Evolutionary conservation across 2,113 vertebrate species (phyloP).

Genomic region (Numida meleagris): DNA sequence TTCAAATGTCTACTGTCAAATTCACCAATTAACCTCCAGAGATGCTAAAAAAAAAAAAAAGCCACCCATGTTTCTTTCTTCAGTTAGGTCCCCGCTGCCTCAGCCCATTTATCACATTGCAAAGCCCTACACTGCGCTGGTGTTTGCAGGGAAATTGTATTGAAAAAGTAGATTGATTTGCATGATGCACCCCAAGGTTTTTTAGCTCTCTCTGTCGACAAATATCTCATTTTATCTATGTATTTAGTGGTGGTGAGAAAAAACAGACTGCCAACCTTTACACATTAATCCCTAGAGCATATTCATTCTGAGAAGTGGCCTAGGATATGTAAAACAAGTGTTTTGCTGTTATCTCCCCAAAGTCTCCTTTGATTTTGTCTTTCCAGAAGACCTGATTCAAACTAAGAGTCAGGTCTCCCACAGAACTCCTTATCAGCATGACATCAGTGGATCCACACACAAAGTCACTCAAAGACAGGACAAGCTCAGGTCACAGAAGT

Average conservation of each 20-base stretch:
- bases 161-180: constrained; percentile 43
- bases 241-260: neutral
- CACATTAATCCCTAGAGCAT: neutral
- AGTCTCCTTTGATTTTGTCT: rapidly evolving
- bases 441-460: neutral
- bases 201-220: constrained; percentile 7
- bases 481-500: neutral
- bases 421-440: neutral
- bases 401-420: neutral
- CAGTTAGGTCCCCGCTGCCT: constrained; percentile 45
- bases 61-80: constrained; percentile 48
- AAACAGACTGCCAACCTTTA: neutral
- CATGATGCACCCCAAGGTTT: constrained; percentile 28
- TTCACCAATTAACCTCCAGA: constrained; percentile 62
- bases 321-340: neutral
- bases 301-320: neutral
- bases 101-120: constrained; percentile 60
- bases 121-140: neutral
- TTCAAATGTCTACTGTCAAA: constrained; percentile 38
- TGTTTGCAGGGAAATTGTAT: constrained; percentile 25
- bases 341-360: neutral
- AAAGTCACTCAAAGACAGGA: neutral
- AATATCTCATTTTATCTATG: constrained; percentile 12
- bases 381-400: neutral
- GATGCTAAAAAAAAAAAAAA: constrained; percentile 26